Percentiles rank a stretch among this genome's conserved stretches.
Conservation (phyloP, 2,888 invertebrate genomes). For the Troides helena region DNA sequence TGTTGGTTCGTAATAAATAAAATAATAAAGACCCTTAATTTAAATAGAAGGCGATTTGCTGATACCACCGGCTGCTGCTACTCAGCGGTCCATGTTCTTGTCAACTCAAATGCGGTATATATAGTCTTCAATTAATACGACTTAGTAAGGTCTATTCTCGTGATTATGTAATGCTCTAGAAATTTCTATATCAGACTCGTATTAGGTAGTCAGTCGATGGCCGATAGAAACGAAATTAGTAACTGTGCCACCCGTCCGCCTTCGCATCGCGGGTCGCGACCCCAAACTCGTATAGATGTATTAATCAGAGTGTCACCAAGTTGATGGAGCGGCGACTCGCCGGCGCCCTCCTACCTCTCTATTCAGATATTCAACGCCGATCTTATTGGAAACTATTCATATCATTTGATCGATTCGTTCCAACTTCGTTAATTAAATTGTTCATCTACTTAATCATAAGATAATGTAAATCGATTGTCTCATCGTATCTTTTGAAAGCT, state of each 20-base stretch:
- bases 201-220: conserved; percentile 19
- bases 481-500: neutral
- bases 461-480: conserved; percentile 2
- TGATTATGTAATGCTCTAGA: conserved; percentile 13
- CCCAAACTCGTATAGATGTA: conserved; percentile 31
- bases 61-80: too few relatives aligned
- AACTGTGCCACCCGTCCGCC: conserved; percentile 27
- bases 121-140: too few relatives aligned
- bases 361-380: conserved; percentile 20
- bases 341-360: conserved; percentile 33
- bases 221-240: conserved; percentile 26
- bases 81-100: too few relatives aligned
- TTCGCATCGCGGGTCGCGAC: conserved; percentile 27
- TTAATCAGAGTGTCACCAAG: conserved; percentile 36
- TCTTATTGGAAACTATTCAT: conserved; percentile 8
- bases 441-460: neutral
- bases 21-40: too few relatives aligned
- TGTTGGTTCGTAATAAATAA: too few relatives aligned
- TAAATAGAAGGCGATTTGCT: too few relatives aligned
- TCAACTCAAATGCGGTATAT: too few relatives aligned
- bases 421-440: conserved; percentile 22
- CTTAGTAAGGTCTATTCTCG: neutral
- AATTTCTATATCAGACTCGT: conserved; percentile 3
- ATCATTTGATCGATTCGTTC: conserved; percentile 23
- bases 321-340: conserved; percentile 37